Evolutionary conservation across 2,113 vertebrate genomes (phyloP).

Genomic region (Clupea harengus): DNA sequence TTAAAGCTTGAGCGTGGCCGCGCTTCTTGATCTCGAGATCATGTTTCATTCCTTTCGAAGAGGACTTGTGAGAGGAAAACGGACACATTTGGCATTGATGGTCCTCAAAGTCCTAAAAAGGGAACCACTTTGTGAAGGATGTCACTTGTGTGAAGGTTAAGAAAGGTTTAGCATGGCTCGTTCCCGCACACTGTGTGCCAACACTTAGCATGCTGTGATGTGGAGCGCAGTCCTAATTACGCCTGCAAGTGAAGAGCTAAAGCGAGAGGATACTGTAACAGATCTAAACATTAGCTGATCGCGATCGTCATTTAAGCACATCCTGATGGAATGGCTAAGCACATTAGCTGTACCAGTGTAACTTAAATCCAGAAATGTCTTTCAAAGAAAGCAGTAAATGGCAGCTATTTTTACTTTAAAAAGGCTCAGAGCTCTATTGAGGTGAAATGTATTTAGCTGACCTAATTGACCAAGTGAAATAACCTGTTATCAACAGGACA

Average conservation of each 20-base stretch:
- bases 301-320: neutral
- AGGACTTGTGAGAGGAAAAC: neutral
- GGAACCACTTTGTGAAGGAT: neutral
- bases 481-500: neutral
- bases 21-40: neutral
- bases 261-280: neutral
- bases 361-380: neutral
- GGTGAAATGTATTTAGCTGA: neutral
- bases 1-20: slow-evolving; percentile 27
- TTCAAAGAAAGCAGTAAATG: neutral
- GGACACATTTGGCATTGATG: neutral
- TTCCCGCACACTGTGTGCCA: neutral
- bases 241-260: neutral
- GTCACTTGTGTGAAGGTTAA: neutral
- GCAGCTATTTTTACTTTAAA: neutral
- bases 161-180: neutral
- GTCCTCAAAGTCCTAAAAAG: neutral
- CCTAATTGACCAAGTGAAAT: neutral
- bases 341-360: neutral
- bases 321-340: neutral
- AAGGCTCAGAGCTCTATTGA: neutral
- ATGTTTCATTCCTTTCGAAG: neutral
- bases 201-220: neutral
- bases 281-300: neutral
- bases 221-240: neutral